phyloP scores from a whole-genome alignment of 2,888 invertebrate species.

The Macaria notata region DNA sequence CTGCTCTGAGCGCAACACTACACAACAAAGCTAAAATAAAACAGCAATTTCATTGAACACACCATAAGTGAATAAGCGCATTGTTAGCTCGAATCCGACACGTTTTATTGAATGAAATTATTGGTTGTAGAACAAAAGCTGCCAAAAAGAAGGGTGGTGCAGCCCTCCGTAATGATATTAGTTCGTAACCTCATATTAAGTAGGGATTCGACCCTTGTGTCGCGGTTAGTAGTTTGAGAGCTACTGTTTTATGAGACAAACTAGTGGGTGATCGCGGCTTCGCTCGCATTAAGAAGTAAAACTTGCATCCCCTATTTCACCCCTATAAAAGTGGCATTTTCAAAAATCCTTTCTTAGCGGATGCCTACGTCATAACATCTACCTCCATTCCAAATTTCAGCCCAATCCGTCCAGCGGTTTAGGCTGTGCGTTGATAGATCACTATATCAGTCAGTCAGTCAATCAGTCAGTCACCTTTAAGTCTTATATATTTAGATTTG shows the following conservation, averaged over 20 bases:
- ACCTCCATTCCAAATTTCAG: no score
- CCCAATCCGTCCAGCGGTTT: no score
- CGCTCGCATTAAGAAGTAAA: no score
- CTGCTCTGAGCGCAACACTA: slow-evolving; percentile 30
- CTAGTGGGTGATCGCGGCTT: no score
- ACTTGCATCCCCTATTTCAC: no score
- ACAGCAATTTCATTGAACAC: slow-evolving; percentile 2
- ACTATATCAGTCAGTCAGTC: no score
- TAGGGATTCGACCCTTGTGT: slow-evolving; percentile 29
- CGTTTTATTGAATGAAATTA: slow-evolving; percentile 54
- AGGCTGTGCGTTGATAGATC: no score
- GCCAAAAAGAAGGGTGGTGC: slow-evolving; percentile 56
- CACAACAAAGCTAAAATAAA: slow-evolving; percentile 11
- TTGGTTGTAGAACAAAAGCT: slow-evolving; percentile 53
- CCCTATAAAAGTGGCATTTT: no score
- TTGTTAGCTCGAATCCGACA: slow-evolving; percentile 37
- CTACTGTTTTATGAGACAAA: neutral
- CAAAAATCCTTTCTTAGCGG: no score
- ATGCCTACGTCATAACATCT: no score
- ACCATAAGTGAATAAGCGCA: slow-evolving; percentile 20
- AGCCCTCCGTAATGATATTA: slow-evolving; percentile 66
- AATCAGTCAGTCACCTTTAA: no score
- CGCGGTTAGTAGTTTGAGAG: slow-evolving; percentile 21
- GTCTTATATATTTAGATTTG: no score
- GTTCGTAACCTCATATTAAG: slow-evolving; percentile 71